These are phyloP conservation scores for Synanthedon andrenaeformis DNA, from an alignment of 2,888 invertebrate species.

Conservation along the genomic window DNA sequence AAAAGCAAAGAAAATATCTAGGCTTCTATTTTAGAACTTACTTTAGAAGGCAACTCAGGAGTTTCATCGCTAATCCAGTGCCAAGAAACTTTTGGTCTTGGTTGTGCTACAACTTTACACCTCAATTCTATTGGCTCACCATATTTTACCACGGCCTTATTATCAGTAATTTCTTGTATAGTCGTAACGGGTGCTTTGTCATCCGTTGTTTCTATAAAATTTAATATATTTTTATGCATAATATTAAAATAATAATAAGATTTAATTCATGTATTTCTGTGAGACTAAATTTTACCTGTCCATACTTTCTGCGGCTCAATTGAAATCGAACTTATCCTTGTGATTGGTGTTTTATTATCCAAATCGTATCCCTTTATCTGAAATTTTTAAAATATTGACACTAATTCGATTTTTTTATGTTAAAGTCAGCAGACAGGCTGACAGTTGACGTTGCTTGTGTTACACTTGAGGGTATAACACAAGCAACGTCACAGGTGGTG, in stretches of 20 bases:
- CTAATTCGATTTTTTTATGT: neutral
- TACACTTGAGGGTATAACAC: too few relatives aligned
- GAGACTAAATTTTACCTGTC: constrained; percentile 12
- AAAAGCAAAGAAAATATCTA: too few relatives aligned
- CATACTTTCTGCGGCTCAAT: constrained; percentile 19
- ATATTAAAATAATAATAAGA: too few relatives aligned
- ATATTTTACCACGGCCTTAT: constrained; percentile 13
- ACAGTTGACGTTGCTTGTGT: too few relatives aligned
- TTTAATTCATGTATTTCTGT: too few relatives aligned
- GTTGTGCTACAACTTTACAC: constrained; percentile 33
- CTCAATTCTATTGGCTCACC: constrained; percentile 19
- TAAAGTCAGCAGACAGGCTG: neutral
- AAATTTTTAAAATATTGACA: constrained; percentile 4
- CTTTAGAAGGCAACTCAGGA: constrained; percentile 11
- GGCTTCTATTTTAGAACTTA: constrained; percentile 10
- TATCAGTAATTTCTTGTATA: constrained; percentile 14
- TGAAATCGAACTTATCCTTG: constrained; percentile 20
- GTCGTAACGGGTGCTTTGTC: constrained; percentile 16
- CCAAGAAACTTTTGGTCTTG: constrained; percentile 34
- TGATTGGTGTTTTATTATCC: constrained; percentile 14
- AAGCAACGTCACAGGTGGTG: too few relatives aligned
- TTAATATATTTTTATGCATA: too few relatives aligned
- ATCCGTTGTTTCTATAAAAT: constrained; percentile 9
- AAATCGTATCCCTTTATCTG: constrained; percentile 26
- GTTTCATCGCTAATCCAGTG: constrained; percentile 7